Base-by-base conservation (phyloP, 2,888 invertebrate genomes). In the Cataglyphis altisquamis region DNA sequence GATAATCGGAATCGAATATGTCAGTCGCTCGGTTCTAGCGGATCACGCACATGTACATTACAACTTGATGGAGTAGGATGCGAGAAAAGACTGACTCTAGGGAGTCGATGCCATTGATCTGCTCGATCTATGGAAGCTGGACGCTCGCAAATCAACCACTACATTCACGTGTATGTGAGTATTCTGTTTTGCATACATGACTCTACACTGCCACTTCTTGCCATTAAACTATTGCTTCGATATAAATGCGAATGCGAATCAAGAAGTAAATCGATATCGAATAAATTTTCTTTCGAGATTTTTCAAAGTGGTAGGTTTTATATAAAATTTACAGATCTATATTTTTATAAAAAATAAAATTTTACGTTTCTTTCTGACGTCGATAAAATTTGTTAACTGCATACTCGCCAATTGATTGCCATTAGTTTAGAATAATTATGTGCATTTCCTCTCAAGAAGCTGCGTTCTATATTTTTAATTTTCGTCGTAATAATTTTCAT, bases 71-170 rank as follows among this genome's bases (percentile, higher is more conserved):
- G 92, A 87, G 90, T 90, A 91, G 89, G 89, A 92, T 89, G 89
- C 87, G 81, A 89, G 92, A 93, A 93, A 93, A 91, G 92, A 91
- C 89, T 89, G 91, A 85, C 93, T 92, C 93, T 90, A 86, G 93
- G 93, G 93, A 93, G 87, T 85, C 89, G 88, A 90, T 90, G 85
- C 89, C 90, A 92, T 92, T 91, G 89, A 92, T 90, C 88, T 87
- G 86, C 82, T 92, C 92, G 92, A 93, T 93, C 91, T 92, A 92
- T 92, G 92, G 81, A 90, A 89, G 85, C 90, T 92, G 90, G 87
- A 90, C 84, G 90, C 91, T 92, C 93, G 90, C 93, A 93, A 93
- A 93, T 93, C 93, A 93, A 91, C 90, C 90, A 84, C 86, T 82
- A 89, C 84, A 87, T 66, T 57, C 48, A 45, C 73, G 68, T 45